Conservation (phyloP, 2,797 vertebrate genomes). For the Onychomys arenicola region DNA sequence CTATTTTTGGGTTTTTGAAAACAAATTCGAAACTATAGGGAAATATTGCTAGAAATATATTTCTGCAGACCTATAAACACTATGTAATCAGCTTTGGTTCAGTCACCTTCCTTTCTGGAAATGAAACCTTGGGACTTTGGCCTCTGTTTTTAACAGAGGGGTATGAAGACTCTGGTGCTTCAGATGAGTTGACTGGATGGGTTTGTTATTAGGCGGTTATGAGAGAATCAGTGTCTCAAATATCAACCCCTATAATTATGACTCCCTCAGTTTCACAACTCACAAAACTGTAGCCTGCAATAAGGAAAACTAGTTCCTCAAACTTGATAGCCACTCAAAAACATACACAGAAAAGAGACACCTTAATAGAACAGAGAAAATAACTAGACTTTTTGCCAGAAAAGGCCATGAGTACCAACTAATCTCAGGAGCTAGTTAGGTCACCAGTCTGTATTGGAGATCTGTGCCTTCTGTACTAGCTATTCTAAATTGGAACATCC, state of each 20-base stretch:
- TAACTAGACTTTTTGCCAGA: conserved; percentile 11
- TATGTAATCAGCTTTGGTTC: conserved; percentile 47
- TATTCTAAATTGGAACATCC: background rate
- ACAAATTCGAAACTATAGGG: conserved; percentile 68
- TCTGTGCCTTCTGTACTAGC: background rate
- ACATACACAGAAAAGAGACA: background rate
- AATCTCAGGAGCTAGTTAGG: background rate
- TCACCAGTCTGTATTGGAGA: background rate
- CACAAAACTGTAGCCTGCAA: background rate
- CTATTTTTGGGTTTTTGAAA: conserved; percentile 75
- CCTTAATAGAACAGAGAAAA: background rate
- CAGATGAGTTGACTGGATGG: background rate
- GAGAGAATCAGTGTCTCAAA: background rate
- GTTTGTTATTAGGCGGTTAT: conserved; percentile 16
- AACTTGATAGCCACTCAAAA: background rate
- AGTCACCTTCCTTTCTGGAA: conserved; percentile 48
- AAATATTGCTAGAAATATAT: conserved; percentile 72
- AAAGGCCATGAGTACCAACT: background rate
- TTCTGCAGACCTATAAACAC: conserved; percentile 55
- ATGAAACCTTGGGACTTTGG: conserved; percentile 60
- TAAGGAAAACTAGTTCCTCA: conserved; percentile 15
- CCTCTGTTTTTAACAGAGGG: conserved; percentile 45
- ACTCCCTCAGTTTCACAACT: background rate
- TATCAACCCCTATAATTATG: conserved; percentile 4
- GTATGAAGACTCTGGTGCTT: conserved; percentile 45